Evolutionary conservation across 1,140 invertebrate species (phyloP).

Genomic region (Temnothorax longispinosus): DNA sequence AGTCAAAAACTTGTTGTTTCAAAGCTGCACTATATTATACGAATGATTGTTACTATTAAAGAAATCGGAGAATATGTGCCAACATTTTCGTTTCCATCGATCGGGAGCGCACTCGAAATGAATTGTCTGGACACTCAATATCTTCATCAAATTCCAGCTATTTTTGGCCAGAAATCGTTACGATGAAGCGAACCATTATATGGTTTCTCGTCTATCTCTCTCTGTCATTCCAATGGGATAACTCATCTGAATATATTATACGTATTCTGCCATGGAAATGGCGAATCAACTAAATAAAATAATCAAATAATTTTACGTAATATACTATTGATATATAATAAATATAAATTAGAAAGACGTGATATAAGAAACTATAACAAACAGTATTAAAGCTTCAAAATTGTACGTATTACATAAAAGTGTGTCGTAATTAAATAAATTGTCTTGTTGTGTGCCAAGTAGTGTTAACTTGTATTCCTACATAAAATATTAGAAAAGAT

Average conservation of each 20-base stretch:
- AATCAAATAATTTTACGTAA: constrained; percentile 21
- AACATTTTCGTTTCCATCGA: constrained; percentile 19
- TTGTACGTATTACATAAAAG: not conserved
- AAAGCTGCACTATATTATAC: not conserved
- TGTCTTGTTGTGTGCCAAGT: not conserved
- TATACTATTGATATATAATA: constrained; percentile 21
- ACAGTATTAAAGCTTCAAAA: constrained; percentile 2
- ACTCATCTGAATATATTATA: not conserved
- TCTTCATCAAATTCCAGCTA: constrained; percentile 40
- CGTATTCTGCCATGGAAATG: constrained; percentile 10
- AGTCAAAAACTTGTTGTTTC: not conserved
- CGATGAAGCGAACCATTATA: constrained; percentile 27
- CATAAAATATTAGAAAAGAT: not conserved
- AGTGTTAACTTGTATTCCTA: not conserved
- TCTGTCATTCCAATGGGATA: constrained; percentile 22
- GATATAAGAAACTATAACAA: not conserved
- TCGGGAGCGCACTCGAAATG: constrained; percentile 34
- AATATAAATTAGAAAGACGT: constrained; percentile 13
- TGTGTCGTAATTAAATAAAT: not conserved
- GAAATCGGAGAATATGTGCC: constrained; percentile 22
- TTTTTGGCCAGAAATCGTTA: constrained; percentile 45
- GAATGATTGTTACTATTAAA: constrained; percentile 23
- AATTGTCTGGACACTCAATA: constrained; percentile 40
- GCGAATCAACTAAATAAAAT: constrained; percentile 20
- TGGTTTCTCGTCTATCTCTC: not conserved